Percentiles rank a stretch among this genome's conserved stretches.
Conservation (phyloP, 2,113 vertebrate genomes). For the Capreolus pygargus region DNA sequence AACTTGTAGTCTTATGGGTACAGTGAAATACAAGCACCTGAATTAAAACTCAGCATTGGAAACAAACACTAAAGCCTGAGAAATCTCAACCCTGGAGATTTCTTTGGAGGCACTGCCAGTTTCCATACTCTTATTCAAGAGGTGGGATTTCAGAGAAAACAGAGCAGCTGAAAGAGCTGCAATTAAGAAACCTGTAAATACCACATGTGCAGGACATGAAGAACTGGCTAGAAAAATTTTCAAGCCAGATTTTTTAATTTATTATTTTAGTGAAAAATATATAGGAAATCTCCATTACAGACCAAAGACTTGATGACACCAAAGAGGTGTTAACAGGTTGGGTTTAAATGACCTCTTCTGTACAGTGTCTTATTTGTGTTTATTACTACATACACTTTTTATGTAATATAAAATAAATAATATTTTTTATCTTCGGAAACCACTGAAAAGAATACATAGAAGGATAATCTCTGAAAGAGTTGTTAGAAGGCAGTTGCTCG, state of each 20-base stretch:
- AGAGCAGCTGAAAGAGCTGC: not conserved
- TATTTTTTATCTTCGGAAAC: not conserved
- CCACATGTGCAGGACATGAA: not conserved
- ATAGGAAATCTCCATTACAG: too few relatives aligned
- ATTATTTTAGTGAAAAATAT: not conserved
- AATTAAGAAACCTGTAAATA: not conserved
- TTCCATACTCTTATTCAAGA: not conserved
- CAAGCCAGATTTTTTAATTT: not conserved
- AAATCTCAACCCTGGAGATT: not conserved
- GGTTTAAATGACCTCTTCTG: not conserved
- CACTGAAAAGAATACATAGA: not conserved
- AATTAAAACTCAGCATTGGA: not conserved
- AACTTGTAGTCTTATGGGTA: not conserved
- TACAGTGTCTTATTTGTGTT: not conserved
- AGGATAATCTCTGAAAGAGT: not conserved
- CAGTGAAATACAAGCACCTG: not conserved
- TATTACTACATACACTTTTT: not conserved
- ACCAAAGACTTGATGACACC: not conserved
- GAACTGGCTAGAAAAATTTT: not conserved
- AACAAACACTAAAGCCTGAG: not conserved
- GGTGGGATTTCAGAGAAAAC: not conserved
- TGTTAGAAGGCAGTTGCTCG: not conserved
- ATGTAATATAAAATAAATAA: not conserved
- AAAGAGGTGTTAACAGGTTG: not conserved
- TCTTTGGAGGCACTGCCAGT: not conserved